phyloP scores from a whole-genome alignment of 2,888 invertebrate species.

The Torymus auratus region DNA sequence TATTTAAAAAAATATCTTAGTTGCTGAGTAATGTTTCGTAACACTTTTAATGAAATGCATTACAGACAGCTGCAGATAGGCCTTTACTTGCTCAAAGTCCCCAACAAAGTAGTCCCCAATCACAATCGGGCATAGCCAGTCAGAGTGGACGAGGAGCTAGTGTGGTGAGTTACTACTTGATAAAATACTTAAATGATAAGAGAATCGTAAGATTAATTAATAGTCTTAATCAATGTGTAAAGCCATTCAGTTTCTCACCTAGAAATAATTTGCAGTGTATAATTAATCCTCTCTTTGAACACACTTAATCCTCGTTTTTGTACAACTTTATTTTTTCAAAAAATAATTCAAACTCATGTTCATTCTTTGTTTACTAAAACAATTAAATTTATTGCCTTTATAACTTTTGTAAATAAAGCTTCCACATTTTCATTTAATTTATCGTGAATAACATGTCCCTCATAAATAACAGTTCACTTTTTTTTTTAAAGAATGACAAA shows the following conservation, averaged over 20 bases:
- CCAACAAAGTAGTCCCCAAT: constrained; percentile 83
- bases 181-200: background rate
- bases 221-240: constrained; percentile 55
- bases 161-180: constrained; percentile 82
- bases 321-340: constrained; percentile 36
- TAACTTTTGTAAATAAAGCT: constrained; percentile 55
- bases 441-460: constrained; percentile 27
- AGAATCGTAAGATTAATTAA: constrained; percentile 52
- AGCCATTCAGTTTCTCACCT: constrained; percentile 55
- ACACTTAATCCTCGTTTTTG: constrained; percentile 50
- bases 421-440: constrained; percentile 47
- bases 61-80: constrained; percentile 79
- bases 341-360: constrained; percentile 21
- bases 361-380: constrained; percentile 38
- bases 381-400: constrained; percentile 32
- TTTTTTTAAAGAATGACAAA: too few relatives aligned
- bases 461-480: constrained; percentile 11
- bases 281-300: constrained; percentile 47
- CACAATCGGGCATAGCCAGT: constrained; percentile 83
- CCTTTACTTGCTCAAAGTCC: constrained; percentile 78
- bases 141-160: constrained; percentile 92
- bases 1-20: constrained; percentile 13
- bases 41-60: constrained; percentile 21
- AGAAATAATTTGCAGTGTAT: constrained; percentile 56
- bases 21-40: constrained; percentile 6